phyloP scores from a whole-genome alignment of 2,113 vertebrate species.

The Neopipo cinnamomea region DNA sequence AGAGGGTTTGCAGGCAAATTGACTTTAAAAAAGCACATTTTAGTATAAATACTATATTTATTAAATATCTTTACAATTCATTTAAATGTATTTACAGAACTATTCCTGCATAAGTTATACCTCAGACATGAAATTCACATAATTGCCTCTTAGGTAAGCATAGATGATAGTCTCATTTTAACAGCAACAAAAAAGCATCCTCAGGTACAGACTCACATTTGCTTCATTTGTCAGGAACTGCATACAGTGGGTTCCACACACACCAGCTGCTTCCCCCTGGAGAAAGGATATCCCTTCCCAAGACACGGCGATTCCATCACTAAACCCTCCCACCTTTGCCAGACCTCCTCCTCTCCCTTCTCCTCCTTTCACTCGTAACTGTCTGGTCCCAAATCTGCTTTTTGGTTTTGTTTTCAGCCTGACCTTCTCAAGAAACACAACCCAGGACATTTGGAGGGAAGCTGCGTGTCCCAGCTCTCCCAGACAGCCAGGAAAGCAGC shows the following conservation, averaged over 20 bases:
- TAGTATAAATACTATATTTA: slow-evolving; percentile 97
- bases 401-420: background rate
- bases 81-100: slow-evolving; percentile 87
- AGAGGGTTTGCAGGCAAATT: background rate
- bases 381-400: slow-evolving; percentile 5
- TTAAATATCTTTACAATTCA: slow-evolving; percentile 93
- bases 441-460: background rate
- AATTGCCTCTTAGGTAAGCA: slow-evolving; percentile 75
- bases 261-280: background rate
- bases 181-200: slow-evolving; percentile 71
- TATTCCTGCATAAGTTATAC: slow-evolving; percentile 84
- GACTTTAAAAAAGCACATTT: slow-evolving; percentile 13
- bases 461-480: slow-evolving; percentile 35
- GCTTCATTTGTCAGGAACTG: slow-evolving; percentile 58
- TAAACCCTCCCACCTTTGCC: background rate
- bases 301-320: background rate
- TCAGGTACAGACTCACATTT: slow-evolving; percentile 68
- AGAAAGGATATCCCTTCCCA: background rate
- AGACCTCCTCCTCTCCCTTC: background rate
- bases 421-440: background rate
- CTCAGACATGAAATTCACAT: slow-evolving; percentile 81
- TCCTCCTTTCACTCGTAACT: background rate
- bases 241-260: slow-evolving; percentile 33
- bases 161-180: slow-evolving; percentile 76
- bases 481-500: slow-evolving; percentile 38